Conservation (phyloP, 2,113 vertebrate genomes). For the Brachionichthys hirsutus region DNA sequence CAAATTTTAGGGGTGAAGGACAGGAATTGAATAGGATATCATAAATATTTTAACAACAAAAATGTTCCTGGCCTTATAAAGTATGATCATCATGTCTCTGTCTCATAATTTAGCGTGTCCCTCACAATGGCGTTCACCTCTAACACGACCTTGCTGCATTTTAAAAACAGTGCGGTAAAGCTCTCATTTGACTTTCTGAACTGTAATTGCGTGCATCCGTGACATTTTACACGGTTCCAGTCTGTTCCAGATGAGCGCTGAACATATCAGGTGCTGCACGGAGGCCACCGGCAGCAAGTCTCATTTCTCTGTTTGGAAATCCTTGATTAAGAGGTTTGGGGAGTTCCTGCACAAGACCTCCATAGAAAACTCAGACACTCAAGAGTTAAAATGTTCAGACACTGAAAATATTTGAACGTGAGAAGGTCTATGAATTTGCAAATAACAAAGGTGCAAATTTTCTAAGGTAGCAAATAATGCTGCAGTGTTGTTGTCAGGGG, state of each 20-base stretch:
- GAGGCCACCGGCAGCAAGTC: slow-evolving; percentile 9
- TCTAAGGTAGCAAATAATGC: slow-evolving; percentile 31
- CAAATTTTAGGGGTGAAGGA: slow-evolving; percentile 53
- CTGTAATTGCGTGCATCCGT: not conserved
- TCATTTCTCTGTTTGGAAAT: slow-evolving; percentile 2
- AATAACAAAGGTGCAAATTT: slow-evolving; percentile 32
- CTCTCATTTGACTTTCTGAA: not conserved
- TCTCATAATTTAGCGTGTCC: slow-evolving; percentile 33
- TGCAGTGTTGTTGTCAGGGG: slow-evolving; percentile 16
- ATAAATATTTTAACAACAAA: slow-evolving; percentile 55
- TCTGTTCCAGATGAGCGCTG: not conserved
- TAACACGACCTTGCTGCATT: slow-evolving; percentile 32
- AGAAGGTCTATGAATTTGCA: slow-evolving; percentile 22
- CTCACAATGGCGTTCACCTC: slow-evolving; percentile 19
- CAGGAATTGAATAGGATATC: slow-evolving; percentile 54
- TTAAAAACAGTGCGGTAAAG: not conserved
- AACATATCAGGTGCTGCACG: slow-evolving; percentile 5
- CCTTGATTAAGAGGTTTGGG: slow-evolving; percentile 18
- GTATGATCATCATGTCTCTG: not conserved
- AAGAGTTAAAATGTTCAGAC: not conserved
- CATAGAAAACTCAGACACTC: not conserved
- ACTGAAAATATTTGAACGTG: slow-evolving; percentile 16
- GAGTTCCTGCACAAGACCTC: not conserved
- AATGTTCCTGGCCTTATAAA: slow-evolving; percentile 22
- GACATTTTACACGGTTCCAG: not conserved